A percentile compares a stretch with the other conserved stretches of the same genome.
Conservation (phyloP, 1,140 invertebrate species). For the Drosophila nigrodunni region DNA sequence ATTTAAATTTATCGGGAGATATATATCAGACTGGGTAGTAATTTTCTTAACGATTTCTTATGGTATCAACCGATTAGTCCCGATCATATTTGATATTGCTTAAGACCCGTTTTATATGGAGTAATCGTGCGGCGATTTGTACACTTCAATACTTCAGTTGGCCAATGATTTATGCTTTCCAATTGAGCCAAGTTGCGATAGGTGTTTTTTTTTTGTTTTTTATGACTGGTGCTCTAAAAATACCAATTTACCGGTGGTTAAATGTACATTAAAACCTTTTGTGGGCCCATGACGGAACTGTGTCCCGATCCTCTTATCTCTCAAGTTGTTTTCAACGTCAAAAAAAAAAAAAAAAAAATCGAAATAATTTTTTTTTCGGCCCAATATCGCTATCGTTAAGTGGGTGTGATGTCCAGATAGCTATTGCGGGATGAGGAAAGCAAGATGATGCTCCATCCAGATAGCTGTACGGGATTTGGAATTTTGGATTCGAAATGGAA, state of each 20-base stretch:
- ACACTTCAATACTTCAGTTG: constrained; percentile 23
- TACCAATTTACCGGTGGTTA: constrained; percentile 76
- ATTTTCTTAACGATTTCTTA: too few relatives aligned
- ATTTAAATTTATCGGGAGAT: too few relatives aligned
- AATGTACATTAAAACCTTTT: constrained; percentile 78
- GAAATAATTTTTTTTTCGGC: constrained; percentile 74
- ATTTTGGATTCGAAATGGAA: not conserved
- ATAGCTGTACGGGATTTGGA: not conserved
- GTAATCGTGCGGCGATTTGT: constrained; percentile 14
- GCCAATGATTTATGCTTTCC: constrained; percentile 46
- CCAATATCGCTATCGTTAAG: constrained; percentile 33
- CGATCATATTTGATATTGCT: constrained; percentile 13
- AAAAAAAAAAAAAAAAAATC: constrained; percentile 36
- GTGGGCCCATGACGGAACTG: constrained; percentile 38
- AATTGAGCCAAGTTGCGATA: constrained; percentile 35
- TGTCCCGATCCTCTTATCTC: constrained; percentile 50
- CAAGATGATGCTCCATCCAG: constrained; percentile 10
- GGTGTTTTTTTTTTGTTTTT: constrained; percentile 25
- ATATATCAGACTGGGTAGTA: too few relatives aligned
- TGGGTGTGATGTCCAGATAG: too few relatives aligned
- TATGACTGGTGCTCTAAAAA: constrained; percentile 78
- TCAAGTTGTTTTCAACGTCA: constrained; percentile 58
- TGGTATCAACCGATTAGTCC: constrained; percentile 6
- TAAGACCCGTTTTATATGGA: constrained; percentile 10
- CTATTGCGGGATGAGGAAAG: too few relatives aligned